Base-by-base conservation (phyloP, 2,797 vertebrate species). In the Peromyscus melanophrys region DNA sequence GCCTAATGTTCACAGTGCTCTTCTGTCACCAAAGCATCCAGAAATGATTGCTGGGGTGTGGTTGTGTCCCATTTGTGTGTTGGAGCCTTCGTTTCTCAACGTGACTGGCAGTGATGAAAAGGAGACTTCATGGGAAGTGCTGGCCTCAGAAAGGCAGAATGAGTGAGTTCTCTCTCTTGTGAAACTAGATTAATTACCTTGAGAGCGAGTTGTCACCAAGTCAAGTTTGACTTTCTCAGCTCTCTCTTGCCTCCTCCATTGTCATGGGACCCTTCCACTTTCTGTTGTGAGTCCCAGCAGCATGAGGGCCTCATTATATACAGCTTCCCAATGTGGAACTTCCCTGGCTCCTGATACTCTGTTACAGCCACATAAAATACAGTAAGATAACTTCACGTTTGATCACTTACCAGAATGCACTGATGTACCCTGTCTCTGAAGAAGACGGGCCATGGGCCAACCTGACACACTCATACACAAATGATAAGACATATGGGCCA, bases 21-120 rank as follows among this genome's bases (percentile, higher is more conserved):
- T 65, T 92, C 37, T 94, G 78, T 21, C 37, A 89, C n/a, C 90
- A 71, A 14, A 76, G 25, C 67, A 87, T 73, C 52, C 71, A 75
- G 83, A 40, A 3, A 3, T 25, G 87, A 1, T 10, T 83, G 77
- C 21, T 21, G 6, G 8, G 37, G 40, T 12, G 25, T n/a, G 63
- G 23, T 4, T 55, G 34, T 34, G 7, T 19, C 3, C 77, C 34
- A 6, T 46, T 46, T 0, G 4, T 46, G 61, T 25, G 23, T 27
- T 69, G 83, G 37, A 86, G 27, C 75, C 52, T 69, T 59, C 25
- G n/a, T 14, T 71, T 77, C 23, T 80, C 76, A 69, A 4, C 14
- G 16, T 5, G 49, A 31, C 67, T 40, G 21, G 61, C 9, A 61
- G 37, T n/a, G 16, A 31, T 6, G 34, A 57, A 21, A 94, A n/a